Base-by-base conservation (phyloP, 2,113 vertebrate species). In the Atractosteus spatula region DNA sequence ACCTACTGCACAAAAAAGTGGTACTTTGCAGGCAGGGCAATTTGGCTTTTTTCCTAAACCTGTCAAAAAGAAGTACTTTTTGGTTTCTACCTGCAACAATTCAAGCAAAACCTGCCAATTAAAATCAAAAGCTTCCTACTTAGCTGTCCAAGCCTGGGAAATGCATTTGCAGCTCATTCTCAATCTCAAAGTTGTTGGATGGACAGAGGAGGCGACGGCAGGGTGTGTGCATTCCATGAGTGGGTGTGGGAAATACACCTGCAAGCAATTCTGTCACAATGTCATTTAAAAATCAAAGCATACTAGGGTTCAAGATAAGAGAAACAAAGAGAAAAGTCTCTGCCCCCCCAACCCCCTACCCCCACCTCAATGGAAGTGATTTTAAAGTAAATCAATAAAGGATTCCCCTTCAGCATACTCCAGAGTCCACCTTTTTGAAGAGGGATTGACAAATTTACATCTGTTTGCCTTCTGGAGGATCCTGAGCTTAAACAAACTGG, bases 401-500 rank as follows among this genome's bases (percentile, higher is more conserved):
- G 68, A 8, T 57, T 42, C 54, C 54, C 41, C 12, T 41, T 29
- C 16, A 54, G 4, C 45, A 14, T 12, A 13, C 41, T 3, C 41
- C 16, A 65, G 63, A 11, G 45, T n/a, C 45, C 3, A 44, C 8
- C 3, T 12, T 12, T 0, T 12, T 42, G 41, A 11, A 45, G 65
- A 1, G 8, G 14, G 5, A 16, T 67, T 67, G 45, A 17, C 17
- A 7, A 54, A 68, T 68, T 61, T 8, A 29, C 3, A 11, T 59
- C 56, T 59, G 56, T 68, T 55, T 17, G 51, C 16, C 8, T 5
- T 55, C 11, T 11, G 4, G 41, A 47, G 62, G 64, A 62, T 41
- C 61, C 45, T 62, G 47, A 29, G 45, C 14, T 51, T 74, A 41
- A 69, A 42, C 67, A 69, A 69, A 69, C 41, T 43, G 59, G 17